Evolutionary conservation across 2,797 vertebrate genomes (phyloP).

Genomic region (Falco berigora): DNA sequence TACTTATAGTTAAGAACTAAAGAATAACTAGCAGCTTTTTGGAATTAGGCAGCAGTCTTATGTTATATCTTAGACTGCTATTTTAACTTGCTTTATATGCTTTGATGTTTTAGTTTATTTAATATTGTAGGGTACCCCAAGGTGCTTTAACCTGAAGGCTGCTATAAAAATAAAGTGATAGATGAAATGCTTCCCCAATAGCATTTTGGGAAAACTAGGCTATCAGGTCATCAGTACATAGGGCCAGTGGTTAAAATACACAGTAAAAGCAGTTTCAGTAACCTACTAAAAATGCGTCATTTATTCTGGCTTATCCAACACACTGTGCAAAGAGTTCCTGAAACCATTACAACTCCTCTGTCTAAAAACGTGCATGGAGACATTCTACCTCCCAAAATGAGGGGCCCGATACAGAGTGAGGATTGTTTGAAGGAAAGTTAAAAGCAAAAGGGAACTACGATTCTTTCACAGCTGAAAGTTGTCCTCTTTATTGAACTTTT

Average conservation of each 20-base stretch:
- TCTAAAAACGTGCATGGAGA: neutral
- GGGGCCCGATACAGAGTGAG: neutral
- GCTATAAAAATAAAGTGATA: neutral
- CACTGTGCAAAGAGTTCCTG: neutral
- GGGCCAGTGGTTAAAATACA: neutral
- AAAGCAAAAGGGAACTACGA: neutral
- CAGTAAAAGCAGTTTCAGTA: neutral
- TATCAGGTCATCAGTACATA: neutral
- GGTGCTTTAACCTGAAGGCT: neutral
- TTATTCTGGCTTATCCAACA: neutral
- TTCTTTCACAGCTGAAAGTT: neutral
- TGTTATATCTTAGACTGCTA: neutral
- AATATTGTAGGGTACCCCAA: neutral
- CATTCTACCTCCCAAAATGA: neutral
- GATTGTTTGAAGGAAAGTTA: neutral
- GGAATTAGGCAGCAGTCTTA: neutral
- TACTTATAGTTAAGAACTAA: neutral
- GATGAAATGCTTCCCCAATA: neutral
- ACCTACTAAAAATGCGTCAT: neutral
- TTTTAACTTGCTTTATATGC: neutral
- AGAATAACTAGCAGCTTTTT: neutral
- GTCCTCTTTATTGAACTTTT: neutral
- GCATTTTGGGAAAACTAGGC: neutral
- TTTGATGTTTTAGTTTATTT: conserved; percentile 34
- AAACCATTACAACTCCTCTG: neutral